Evolutionary conservation across 2,888 invertebrate genomes (phyloP), one percentile per base, ranked within the genome.

Genomic region (Acrobasis repandana): DNA sequence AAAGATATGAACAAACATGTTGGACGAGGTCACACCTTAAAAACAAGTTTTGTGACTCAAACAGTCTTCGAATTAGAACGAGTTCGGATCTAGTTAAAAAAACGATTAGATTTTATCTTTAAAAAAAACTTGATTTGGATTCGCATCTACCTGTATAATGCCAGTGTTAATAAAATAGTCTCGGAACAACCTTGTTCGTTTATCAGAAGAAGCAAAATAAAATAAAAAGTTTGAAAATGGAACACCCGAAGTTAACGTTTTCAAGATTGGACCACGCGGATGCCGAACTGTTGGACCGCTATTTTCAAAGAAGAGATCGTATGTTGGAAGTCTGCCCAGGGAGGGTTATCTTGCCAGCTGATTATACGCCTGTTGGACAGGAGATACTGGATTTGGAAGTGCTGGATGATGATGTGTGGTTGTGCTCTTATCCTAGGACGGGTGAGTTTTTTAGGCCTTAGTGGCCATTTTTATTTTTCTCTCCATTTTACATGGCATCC

Each of bases 381-480:
- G 93, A 94, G 68, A 95, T 97, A 61, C 82, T 95, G 62, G 94
- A 96, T 61, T 93, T 97, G 79, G 93, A 95, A 60, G 94, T 97
- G 2, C 89, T 94, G 60, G 93, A 94, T 4, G 95, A 95, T 69
- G 98, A 98, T 80, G 94, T 97, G 0, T 97, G 97, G 95, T 93
- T 98, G 82, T 94, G 96, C 51, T 97, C 97, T 10, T 97, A 96
- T 90, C 98, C 98, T 0, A 94, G 98, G 75, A 97, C 97, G 72
- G 98, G 98, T 97, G 79, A 86, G 89, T 79, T 2, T 34, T 50
- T 59, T 48, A 14, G n/a, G n/a, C 11, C 38, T 11, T 11, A 11
- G 38, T 14, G 38, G 14, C 10, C 0, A 38, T 38, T 10, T 38
- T 38, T 38, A 11, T 6, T 38, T 38, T 10, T 38, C 3, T 14